A percentile compares a stretch with the other conserved stretches of the same genome.
phyloP scores from a whole-genome alignment of 2,797 vertebrate genomes.

The Carcharodon carcharias region DNA sequence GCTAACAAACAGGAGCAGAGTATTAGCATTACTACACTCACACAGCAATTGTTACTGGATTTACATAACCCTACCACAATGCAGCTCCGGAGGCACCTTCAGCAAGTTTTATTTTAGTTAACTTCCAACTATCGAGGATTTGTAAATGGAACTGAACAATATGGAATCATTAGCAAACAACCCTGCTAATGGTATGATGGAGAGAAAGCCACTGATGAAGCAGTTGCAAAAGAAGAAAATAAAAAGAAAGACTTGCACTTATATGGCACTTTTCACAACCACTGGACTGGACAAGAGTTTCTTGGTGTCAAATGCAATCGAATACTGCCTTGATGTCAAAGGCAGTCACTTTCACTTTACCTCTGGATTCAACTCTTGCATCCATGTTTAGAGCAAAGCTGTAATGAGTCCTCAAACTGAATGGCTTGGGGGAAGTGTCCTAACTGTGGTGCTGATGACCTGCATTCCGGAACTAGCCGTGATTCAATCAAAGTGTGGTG shows the following conservation, averaged over 20 bases:
- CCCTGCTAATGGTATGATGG: not conserved
- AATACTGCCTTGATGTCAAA: not conserved
- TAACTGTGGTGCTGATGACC: too few species aligned
- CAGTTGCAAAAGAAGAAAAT: not conserved
- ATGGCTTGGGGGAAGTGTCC: too few species aligned
- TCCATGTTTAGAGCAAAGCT: not conserved
- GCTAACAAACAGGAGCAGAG: not conserved
- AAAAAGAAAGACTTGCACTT: too few species aligned
- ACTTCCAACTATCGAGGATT: not conserved
- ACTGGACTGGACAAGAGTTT: too few species aligned
- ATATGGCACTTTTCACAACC: too few species aligned
- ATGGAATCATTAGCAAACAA: not conserved
- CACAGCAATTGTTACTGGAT: not conserved
- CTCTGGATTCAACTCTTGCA: not conserved
- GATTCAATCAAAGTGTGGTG: not conserved
- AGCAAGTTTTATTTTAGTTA: not conserved
- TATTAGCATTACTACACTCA: not conserved
- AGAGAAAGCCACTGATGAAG: not conserved
- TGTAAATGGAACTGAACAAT: not conserved
- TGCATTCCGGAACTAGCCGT: too few species aligned
- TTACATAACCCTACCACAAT: not conserved
- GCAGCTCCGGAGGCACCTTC: not conserved
- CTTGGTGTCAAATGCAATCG: not conserved
- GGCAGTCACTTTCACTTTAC: not conserved
- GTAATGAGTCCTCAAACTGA: not conserved